These are phyloP conservation scores for Protophormia terraenovae DNA, from an alignment of 2,888 invertebrate genomes.

Conservation along the genomic window DNA sequence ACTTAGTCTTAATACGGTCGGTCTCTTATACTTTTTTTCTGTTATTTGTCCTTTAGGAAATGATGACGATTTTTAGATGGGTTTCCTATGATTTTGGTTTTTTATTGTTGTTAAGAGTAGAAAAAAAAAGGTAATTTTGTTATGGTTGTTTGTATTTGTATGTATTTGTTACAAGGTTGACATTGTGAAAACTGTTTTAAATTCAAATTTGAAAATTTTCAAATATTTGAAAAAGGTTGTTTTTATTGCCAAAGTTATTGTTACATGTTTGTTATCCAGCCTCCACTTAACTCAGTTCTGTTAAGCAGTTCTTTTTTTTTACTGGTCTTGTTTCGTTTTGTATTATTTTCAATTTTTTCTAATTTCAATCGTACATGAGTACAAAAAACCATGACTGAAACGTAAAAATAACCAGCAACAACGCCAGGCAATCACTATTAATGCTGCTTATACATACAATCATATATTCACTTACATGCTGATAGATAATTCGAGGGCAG, in stretches of 20 bases:
- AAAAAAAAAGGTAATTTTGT: constrained; percentile 45
- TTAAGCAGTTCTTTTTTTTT: background rate
- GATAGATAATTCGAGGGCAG: background rate
- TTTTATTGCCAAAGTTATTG: constrained; percentile 58
- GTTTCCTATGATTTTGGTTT: constrained; percentile 20
- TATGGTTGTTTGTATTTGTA: constrained; percentile 23
- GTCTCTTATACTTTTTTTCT: background rate
- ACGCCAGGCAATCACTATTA: background rate
- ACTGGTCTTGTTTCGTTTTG: background rate
- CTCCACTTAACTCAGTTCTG: background rate
- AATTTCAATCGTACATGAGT: constrained; percentile 3
- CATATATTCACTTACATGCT: background rate
- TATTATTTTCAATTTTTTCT: background rate
- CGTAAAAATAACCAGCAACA: background rate
- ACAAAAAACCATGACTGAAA: constrained; percentile 12
- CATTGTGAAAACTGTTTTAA: constrained; percentile 49
- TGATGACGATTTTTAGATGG: constrained; percentile 46
- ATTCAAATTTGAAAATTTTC: constrained; percentile 50
- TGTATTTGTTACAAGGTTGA: constrained; percentile 6
- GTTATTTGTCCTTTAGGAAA: constrained; percentile 38
- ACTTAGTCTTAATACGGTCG: background rate
- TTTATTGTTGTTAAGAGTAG: too few species aligned
- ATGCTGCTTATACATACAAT: background rate
- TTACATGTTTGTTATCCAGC: constrained; percentile 24
- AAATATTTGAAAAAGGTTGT: constrained; percentile 54